Evolutionary conservation across 1,140 invertebrate species (phyloP).

Genomic region (Drosophila nasuta): DNA sequence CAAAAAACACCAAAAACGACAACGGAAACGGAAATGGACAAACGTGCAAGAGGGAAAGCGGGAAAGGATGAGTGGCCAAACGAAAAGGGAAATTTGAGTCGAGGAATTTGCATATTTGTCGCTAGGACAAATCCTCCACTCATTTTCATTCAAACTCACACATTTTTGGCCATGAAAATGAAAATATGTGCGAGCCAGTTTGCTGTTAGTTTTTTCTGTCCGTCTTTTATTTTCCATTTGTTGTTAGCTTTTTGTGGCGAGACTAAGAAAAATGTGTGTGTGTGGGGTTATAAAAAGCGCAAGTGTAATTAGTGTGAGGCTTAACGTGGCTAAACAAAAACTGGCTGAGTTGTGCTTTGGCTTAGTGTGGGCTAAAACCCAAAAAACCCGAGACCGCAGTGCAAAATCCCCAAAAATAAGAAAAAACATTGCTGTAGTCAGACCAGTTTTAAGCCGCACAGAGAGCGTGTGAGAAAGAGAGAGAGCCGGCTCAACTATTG

Average conservation of each 20-base stretch:
- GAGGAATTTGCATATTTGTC: slow-evolving; percentile 72
- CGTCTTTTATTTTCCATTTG: slow-evolving; percentile 19
- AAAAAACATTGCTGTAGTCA: slow-evolving; percentile 6
- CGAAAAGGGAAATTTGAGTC: slow-evolving; percentile 37
- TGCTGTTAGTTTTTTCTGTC: slow-evolving; percentile 17
- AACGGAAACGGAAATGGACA: slow-evolving; percentile 19
- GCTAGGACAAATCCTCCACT: slow-evolving; percentile 7
- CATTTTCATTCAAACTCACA: slow-evolving; percentile 16
- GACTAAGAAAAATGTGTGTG: slow-evolving; percentile 71
- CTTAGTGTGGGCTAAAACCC: slow-evolving; percentile 47
- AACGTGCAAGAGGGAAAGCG: neutral
- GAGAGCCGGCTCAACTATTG: slow-evolving; percentile 45
- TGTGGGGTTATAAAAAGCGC: slow-evolving; percentile 71
- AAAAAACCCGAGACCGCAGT: slow-evolving; percentile 10
- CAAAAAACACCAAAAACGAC: slow-evolving; percentile 3
- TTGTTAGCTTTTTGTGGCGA: slow-evolving; percentile 19
- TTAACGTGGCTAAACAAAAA: slow-evolving; percentile 77
- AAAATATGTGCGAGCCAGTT: slow-evolving; percentile 69
- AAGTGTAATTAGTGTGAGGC: slow-evolving; percentile 81
- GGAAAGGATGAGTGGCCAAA: neutral
- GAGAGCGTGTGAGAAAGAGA: slow-evolving; percentile 5
- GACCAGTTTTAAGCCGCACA: slow-evolving; percentile 45
- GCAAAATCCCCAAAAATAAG: slow-evolving; percentile 22
- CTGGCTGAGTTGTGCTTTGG: slow-evolving; percentile 24
- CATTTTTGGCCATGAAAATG: slow-evolving; percentile 77